Conservation (phyloP, 2,797 vertebrate species). For the Acestrorhynchus altus region DNA sequence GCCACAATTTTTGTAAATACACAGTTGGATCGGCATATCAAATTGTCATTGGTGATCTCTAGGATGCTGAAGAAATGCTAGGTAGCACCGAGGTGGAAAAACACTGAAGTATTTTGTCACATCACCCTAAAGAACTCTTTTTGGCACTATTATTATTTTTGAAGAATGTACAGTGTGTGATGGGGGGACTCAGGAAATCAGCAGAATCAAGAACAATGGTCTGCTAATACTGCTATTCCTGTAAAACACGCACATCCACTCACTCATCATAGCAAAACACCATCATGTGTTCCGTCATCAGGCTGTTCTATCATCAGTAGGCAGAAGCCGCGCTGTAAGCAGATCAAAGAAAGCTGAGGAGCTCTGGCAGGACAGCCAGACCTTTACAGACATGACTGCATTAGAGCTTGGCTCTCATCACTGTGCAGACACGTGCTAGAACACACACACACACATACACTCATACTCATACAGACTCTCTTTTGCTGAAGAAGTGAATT, state of each 20-base stretch:
- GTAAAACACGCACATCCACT: slow-evolving; percentile 39
- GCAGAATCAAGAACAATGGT: slow-evolving; percentile 51
- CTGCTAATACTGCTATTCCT: slow-evolving; percentile 50
- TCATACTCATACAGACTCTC: neutral
- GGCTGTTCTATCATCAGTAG: slow-evolving; percentile 7
- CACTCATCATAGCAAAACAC: slow-evolving; percentile 5
- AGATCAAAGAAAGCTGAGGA: slow-evolving; percentile 19
- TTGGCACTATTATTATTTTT: too few relatives aligned
- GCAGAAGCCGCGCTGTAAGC: slow-evolving; percentile 5
- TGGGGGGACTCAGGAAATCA: slow-evolving; percentile 44
- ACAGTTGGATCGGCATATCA: too few relatives aligned
- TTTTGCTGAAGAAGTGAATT: too few relatives aligned
- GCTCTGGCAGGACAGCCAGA: slow-evolving; percentile 21
- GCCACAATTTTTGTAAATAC: too few relatives aligned
- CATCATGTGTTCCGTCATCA: slow-evolving; percentile 12
- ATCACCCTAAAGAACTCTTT: too few relatives aligned
- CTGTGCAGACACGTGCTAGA: neutral
- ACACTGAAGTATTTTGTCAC: too few relatives aligned
- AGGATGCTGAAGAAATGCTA: too few relatives aligned
- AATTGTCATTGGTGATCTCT: too few relatives aligned
- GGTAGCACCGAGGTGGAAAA: too few relatives aligned
- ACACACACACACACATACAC: slow-evolving; percentile 13
- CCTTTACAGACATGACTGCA: slow-evolving; percentile 19
- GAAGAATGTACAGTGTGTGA: neutral
- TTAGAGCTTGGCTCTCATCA: slow-evolving; percentile 6